phyloP scores from a whole-genome alignment of 2,113 vertebrate genomes.

The Mixornis gularis region DNA sequence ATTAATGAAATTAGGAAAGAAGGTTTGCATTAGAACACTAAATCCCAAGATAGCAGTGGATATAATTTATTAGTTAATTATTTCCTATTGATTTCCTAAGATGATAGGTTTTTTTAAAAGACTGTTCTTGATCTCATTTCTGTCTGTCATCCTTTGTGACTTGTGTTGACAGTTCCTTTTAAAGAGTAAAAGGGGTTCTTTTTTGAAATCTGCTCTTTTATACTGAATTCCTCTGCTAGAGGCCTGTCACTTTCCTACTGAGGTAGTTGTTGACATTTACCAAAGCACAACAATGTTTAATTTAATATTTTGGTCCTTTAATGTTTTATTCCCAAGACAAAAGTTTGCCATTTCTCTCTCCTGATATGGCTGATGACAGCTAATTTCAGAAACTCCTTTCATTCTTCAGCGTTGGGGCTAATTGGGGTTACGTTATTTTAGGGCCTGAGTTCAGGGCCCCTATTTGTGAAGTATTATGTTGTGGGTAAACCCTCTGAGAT shows the following conservation, averaged over 20 bases:
- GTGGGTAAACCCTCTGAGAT: background rate
- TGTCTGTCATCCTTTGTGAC: conserved; percentile 28
- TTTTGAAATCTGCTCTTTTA: conserved; percentile 35
- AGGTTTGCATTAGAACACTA: background rate
- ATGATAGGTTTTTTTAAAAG: conserved; percentile 4
- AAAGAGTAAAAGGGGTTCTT: conserved; percentile 28
- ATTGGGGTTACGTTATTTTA: background rate
- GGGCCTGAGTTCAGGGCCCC: background rate
- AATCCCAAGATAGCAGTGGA: background rate
- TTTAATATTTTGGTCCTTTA: conserved; percentile 53
- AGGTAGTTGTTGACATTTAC: conserved; percentile 59
- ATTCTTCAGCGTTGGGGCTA: background rate
- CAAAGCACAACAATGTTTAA: conserved; percentile 43
- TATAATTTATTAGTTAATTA: background rate
- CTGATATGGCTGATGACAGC: background rate
- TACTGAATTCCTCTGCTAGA: background rate
- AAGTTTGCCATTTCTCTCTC: background rate
- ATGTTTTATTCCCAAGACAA: background rate
- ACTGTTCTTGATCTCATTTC: conserved; percentile 9
- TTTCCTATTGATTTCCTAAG: conserved; percentile 14
- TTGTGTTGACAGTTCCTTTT: conserved; percentile 37
- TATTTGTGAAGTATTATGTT: background rate
- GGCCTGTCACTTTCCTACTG: background rate
- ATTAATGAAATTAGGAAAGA: background rate
- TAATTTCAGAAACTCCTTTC: background rate